Percentiles rank a stretch among this genome's conserved stretches.
Evolutionary conservation across 2,888 invertebrate genomes (phyloP).

Genomic region (Diarsia brunnea): DNA sequence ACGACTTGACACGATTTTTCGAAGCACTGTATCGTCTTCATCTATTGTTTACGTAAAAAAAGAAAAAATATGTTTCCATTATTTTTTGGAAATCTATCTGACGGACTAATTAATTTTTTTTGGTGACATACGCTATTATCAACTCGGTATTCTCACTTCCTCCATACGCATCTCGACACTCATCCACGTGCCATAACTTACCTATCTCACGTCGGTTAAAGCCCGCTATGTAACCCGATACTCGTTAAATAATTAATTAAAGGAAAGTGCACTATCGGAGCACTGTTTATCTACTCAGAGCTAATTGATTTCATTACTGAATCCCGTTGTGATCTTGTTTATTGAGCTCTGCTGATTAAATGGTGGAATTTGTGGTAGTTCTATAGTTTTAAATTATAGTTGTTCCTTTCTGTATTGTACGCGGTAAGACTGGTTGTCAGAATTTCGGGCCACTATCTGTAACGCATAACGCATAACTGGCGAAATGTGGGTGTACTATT

Average conservation of each 20-base stretch:
- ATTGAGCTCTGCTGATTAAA: constrained; percentile 43
- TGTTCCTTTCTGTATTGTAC: too few species aligned
- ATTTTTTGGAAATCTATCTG: too few species aligned
- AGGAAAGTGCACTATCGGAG: constrained; percentile 37
- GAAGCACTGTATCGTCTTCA: too few species aligned
- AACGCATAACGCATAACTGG: too few species aligned
- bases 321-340: constrained; percentile 46
- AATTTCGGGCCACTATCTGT: too few species aligned
- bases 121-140: too few species aligned
- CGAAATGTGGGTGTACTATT: too few species aligned
- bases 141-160: neutral
- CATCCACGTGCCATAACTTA: constrained; percentile 19
- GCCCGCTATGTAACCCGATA: constrained; percentile 42
- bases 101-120: too few species aligned
- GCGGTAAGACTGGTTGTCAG: too few species aligned
- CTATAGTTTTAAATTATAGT: neutral
- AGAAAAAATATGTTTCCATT: too few species aligned
- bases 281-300: constrained; percentile 44
- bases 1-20: too few species aligned
- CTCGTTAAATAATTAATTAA: constrained; percentile 52
- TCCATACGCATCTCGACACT: neutral
- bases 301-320: constrained; percentile 56
- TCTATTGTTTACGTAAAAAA: too few species aligned
- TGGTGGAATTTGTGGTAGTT: constrained; percentile 2
- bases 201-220: constrained; percentile 40